Evolutionary conservation across 2,113 vertebrate genomes (phyloP).

Genomic region (Rhinoptilus africanus): DNA sequence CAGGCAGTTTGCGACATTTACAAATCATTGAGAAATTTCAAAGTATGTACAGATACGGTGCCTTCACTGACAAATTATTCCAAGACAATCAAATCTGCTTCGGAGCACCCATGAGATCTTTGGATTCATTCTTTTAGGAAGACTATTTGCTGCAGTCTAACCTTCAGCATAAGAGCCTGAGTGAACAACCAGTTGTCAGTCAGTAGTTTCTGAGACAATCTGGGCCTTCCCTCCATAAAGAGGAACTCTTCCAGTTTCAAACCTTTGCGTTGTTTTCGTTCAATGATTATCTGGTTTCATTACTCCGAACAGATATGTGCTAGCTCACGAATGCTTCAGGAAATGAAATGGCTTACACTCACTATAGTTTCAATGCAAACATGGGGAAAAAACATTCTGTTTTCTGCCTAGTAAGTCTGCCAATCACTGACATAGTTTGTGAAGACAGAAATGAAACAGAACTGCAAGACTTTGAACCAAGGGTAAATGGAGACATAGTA

Average conservation of each 20-base stretch:
- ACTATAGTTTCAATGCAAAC: background rate
- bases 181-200: background rate
- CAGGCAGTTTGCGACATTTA: background rate
- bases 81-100: background rate
- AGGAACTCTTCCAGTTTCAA: background rate
- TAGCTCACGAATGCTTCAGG: background rate
- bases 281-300: background rate
- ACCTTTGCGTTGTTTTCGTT: background rate
- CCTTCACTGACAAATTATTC: background rate
- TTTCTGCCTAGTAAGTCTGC: background rate
- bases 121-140: background rate
- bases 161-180: background rate
- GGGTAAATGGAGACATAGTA: background rate
- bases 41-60: background rate
- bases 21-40: background rate
- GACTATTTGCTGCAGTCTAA: background rate
- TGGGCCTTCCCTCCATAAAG: background rate
- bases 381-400: background rate
- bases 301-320: background rate
- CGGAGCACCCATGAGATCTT: background rate
- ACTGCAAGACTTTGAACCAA: background rate
- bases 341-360: background rate
- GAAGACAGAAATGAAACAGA: background rate
- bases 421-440: background rate
- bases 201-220: background rate